These are phyloP conservation scores for Luidia sarsii DNA, from an alignment of 53 echinoderm and acorn worm genomes.

Conservation along the genomic window DNA sequence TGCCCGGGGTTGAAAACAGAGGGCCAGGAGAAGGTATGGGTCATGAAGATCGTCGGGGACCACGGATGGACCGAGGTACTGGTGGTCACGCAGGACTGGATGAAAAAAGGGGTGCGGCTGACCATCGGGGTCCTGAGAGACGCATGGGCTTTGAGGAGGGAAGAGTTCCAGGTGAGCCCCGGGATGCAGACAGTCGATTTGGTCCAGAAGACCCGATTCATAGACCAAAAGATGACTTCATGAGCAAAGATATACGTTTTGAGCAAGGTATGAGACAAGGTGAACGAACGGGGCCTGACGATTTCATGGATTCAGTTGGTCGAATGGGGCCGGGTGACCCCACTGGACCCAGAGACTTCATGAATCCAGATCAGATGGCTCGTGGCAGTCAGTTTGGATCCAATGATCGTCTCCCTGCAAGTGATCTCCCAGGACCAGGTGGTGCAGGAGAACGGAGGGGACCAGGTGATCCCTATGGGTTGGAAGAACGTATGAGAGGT, in stretches of 20 bases:
- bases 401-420: background rate
- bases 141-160: background rate
- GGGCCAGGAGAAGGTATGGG: background rate
- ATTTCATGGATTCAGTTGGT: slow-evolving; percentile 11
- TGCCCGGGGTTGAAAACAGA: slow-evolving; percentile 19
- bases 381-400: background rate
- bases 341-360: background rate
- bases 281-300: background rate
- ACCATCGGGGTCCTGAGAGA: background rate
- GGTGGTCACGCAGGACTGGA: slow-evolving; percentile 5
- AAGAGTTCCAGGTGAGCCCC: background rate
- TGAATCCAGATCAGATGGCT: background rate
- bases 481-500: background rate
- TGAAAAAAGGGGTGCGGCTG: background rate
- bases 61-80: background rate
- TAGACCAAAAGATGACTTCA: background rate
- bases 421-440: too few relatives aligned
- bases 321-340: background rate
- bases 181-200: background rate
- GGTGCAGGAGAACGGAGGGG: background rate
- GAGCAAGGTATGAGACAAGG: background rate
- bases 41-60: slow-evolving; percentile 9
- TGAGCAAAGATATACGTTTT: background rate
- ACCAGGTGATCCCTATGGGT: background rate
- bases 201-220: background rate